phyloP scores from a whole-genome alignment of 2,113 vertebrate genomes.

The Psophia crepitans region DNA sequence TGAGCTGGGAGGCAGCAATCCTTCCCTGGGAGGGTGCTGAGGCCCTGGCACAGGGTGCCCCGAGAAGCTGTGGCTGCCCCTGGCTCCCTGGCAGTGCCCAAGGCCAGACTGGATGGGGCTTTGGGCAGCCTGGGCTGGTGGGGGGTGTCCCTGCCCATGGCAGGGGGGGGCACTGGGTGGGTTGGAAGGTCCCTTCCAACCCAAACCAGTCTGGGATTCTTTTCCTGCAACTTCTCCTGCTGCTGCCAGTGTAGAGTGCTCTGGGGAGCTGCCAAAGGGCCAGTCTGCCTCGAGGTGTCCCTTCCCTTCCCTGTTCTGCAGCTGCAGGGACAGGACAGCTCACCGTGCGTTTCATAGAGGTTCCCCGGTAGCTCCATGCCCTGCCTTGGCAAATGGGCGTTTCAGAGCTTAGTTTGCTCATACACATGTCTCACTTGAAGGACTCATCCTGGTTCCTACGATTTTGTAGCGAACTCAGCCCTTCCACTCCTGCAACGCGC shows the following conservation, averaged over 20 bases:
- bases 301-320: not conserved
- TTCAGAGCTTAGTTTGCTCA: not conserved
- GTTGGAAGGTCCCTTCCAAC: no score
- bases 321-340: not conserved
- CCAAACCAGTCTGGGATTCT: no score
- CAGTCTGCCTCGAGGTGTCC: not conserved
- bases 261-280: not conserved
- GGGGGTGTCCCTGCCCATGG: no score
- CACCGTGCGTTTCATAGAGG: rapidly evolving
- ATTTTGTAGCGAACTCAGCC: not conserved
- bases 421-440: rapidly evolving
- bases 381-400: not conserved
- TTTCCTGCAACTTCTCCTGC: not conserved
- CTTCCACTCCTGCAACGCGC: not conserved
- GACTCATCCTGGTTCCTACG: not conserved
- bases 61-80: no score
- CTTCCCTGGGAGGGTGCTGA: no score
- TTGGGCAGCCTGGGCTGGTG: no score
- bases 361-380: not conserved
- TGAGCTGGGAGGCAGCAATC: no score
- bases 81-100: no score
- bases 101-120: no score
- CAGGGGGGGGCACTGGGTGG: no score
- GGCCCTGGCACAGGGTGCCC: no score
- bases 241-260: rapidly evolving